Evolutionary conservation across 2,797 vertebrate species (phyloP).

Genomic region (Helostoma temminkii): DNA sequence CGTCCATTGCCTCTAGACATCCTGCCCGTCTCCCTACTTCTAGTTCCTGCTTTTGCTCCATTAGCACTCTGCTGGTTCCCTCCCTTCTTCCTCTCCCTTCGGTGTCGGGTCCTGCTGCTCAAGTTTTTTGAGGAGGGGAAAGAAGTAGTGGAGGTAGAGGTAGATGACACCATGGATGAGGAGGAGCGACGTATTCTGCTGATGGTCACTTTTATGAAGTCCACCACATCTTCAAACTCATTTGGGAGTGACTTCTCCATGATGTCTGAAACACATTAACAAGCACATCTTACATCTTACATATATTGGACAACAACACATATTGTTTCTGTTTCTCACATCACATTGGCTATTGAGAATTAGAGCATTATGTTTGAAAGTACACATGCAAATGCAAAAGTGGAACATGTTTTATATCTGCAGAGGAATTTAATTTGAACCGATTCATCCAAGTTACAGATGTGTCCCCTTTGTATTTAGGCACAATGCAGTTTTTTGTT

Average conservation of each 20-base stretch:
- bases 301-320: constrained; percentile 21
- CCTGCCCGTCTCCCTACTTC: constrained; percentile 14
- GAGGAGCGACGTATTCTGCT: constrained; percentile 89
- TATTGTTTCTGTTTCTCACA: constrained; percentile 38
- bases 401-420: constrained; percentile 1
- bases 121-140: constrained; percentile 79
- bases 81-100: constrained; percentile 81
- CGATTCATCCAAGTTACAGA: constrained; percentile 24
- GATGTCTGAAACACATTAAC: constrained; percentile 80
- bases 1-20: constrained; percentile 62
- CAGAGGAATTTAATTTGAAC: constrained; percentile 11
- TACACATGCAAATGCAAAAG: constrained; percentile 15
- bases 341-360: neutral
- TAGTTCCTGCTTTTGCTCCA: constrained; percentile 43
- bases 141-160: constrained; percentile 46
- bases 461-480: constrained; percentile 21
- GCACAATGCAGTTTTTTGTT: neutral
- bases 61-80: constrained; percentile 44
- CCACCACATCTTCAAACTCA: constrained; percentile 88
- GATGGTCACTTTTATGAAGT: constrained; percentile 92
- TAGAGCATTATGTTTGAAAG: constrained; percentile 7
- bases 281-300: constrained; percentile 13
- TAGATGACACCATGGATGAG: constrained; percentile 58
- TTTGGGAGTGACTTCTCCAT: constrained; percentile 84
- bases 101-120: constrained; percentile 77